Base-by-base conservation (phyloP, 2,888 invertebrate genomes). In the Trichogramma evanescens region DNA sequence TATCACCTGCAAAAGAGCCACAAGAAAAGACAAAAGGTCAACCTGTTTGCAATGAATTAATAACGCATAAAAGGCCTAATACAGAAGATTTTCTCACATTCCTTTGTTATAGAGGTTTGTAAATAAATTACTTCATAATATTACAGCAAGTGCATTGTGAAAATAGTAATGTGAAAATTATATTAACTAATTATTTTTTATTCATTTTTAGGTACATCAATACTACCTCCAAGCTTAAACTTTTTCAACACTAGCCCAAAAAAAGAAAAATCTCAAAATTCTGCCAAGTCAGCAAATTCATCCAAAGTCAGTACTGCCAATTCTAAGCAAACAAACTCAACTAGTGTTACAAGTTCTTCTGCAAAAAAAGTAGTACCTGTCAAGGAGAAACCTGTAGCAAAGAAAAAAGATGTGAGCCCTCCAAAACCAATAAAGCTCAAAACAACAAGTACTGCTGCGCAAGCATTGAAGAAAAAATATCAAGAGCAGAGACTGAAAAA, bases 61-160 rank as follows among this genome's bases (percentile, higher is more conserved):
- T 86, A 68, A 83, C 85, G 45, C 82, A 82, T 66, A 86, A 86
- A 72, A 81, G 89, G 69, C 90, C 91, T 39, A 89, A 89, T 72
- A 90, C 92, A 2, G 91, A 91, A 80, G 92, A 93, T 75, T 93
- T 93, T 73, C 77, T 93, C 50, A 91, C 91, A 54, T 93, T 90
- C 78, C 80, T 93, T 10, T 92, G 92, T 76, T 88, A 90, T 71
- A 83, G 92, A 75, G 89, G 91, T 84, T 77, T 67, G 62, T 60
- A 38, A 46, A 40, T 6, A 43, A 45, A 10, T 53, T 55, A 26
- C 26, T 42, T 40, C 51, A 5, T 26, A 49, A 9, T 49, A n/a
- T 49, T 13, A 9, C 0, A n/a, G 26, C 26, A 3, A 26, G 26
- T 26, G 2, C 26, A 26, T 13, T 10, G 5, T 7, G 5, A 8